Evolutionary conservation across 2,888 invertebrate genomes (phyloP), one percentile per base, ranked within the genome.

Genomic region (Anticlea derivata): DNA sequence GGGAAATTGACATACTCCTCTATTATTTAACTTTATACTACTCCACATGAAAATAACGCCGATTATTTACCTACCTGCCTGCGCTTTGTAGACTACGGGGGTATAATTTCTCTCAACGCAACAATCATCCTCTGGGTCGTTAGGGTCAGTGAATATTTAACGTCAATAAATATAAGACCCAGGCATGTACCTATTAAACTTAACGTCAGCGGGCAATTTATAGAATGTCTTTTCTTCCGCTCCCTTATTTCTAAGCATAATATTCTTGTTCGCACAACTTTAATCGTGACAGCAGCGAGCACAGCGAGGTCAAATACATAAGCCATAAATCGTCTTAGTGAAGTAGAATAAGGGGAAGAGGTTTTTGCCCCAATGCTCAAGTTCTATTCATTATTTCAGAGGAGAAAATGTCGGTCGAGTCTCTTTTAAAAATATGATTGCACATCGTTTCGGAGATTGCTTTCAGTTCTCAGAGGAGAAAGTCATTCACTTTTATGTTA

Each of bases 271-370:
- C 73, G 65, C 68, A 72, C 68, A 71, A 79, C 70, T 78, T 79
- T 73, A 71, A 76, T 78, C 78, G 71, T 73, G 79, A 75, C 77
- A 71, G 66, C 65, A 68, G 68, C 66, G 72, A 71, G 68, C 63
- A 68, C 58, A 67, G 69, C 77, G 80, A 83, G 83, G 83, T 81
- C 82, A 79, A 80, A 81, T 73, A 82, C 74, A 83, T 80, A 80
- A 83, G 75, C 80, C 72, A 81, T 83, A 83, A 84, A 84, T 83
- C 72, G 75, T 75, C 73, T 74, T 70, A 68, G 70, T 75, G 60
- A 67, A 70, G 69, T 65, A 73, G 73, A 78, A 78, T 76, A 70
- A 70, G 66, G 69, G 68, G 71, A 75, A 80, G 73, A 61, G 63
- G 76, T 73, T 63, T 77, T 72, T 75, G 70, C 74, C 69, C 67